Evolutionary conservation across 2,797 vertebrate species (phyloP).

Genomic region (Eulemur coronatus): DNA sequence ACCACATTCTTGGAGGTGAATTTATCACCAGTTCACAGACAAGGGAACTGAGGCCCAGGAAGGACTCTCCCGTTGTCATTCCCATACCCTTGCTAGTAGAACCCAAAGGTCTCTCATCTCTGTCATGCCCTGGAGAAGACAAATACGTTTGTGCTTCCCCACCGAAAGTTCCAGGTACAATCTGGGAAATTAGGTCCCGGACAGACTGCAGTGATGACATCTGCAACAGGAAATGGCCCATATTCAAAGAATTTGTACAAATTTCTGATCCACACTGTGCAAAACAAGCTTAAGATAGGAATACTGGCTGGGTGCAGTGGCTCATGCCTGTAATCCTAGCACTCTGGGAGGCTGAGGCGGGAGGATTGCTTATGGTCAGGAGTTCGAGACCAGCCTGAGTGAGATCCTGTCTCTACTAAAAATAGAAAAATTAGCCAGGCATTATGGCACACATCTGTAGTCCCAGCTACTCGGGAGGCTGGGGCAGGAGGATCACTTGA

Average conservation of each 20-base stretch:
- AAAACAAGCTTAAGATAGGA: too few species aligned
- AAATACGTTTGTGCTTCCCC: accelerated
- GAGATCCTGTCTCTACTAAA: too few species aligned
- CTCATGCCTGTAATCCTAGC: not conserved
- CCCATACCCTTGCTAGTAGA: not conserved
- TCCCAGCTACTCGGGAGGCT: too few species aligned
- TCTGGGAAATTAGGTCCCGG: accelerated
- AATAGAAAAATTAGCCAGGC: too few species aligned
- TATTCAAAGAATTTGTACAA: not conserved
- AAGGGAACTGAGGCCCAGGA: not conserved
- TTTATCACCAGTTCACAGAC: not conserved
- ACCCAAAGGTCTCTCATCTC: accelerated
- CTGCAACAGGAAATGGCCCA: accelerated
- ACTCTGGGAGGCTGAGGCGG: not conserved
- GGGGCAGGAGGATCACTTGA: not conserved
- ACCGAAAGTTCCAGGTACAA: accelerated
- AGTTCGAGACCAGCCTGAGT: too few species aligned
- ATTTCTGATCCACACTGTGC: not conserved
- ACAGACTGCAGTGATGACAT: too few species aligned
- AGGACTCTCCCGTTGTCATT: accelerated
- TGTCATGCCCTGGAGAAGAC: not conserved
- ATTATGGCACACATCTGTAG: too few species aligned
- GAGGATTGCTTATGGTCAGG: not conserved
- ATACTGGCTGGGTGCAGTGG: accelerated
- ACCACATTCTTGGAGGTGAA: accelerated